Evolutionary conservation across 2,113 vertebrate genomes (phyloP), one percentile per base, ranked within the genome.

Genomic region (Oreotrochilus melanogaster): DNA sequence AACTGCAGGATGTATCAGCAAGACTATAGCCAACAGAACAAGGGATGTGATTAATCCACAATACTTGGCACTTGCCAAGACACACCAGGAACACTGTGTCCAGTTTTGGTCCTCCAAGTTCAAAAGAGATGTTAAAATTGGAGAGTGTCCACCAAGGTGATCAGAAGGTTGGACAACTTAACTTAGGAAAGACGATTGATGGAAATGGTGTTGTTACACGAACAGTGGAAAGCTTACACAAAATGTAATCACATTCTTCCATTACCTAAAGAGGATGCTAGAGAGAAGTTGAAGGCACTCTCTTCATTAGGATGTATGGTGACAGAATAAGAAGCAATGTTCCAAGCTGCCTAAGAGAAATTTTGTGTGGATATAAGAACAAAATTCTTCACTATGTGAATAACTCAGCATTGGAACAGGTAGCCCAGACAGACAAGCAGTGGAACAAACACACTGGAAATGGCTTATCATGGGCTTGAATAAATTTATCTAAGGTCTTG

Each of bases 61-160:
- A 7, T 28, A 42, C 2, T 39, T 58, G 61, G 25, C 22, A 58
- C 6, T 67, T 72, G 15, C 27, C 15, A 82, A 66, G 18, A 9
- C n/a, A 39, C 35, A 69, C 3, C 14, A 72, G 51, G 16, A 69
- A 65, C 0, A 0, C 2, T 24, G 17, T 23, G 12, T 39, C 13
- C 21, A 53, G 9, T 33, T 81, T 70, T 87, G 2, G 0, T 78
- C 23, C 56, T 54, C 28, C 18, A 27, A 13, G 2, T 54, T 61
- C 39, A 66, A 69, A 24, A 60, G 6, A 88, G 8, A 37, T 18
- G 15, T 11, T 72, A 92, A 56, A 72, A 69, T 47, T 33, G 15
- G 6, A 45, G 10, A 28, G 3, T 11, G 14, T 27, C 25, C 18
- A 58, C 33, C 31, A 60, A 70, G 30, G 42, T 53, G 31, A 79